A percentile compares a stretch with the other conserved stretches of the same genome.
phyloP scores from a whole-genome alignment of 2,797 vertebrate genomes.

The Cryptoprocta ferox region DNA sequence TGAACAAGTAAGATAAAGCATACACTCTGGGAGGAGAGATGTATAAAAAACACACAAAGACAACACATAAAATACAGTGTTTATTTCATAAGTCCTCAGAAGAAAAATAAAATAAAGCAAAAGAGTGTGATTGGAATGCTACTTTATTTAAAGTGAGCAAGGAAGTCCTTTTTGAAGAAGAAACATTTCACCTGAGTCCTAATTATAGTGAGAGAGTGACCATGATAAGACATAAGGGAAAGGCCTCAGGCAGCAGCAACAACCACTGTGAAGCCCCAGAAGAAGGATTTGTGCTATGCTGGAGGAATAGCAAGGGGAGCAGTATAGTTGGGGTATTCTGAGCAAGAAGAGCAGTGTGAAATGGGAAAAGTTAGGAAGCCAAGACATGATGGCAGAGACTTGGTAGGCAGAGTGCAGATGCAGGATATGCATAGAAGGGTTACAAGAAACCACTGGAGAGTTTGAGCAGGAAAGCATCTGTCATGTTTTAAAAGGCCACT shows the following conservation, averaged over 20 bases:
- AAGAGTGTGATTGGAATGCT: not conserved
- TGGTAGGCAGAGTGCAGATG: too few species aligned
- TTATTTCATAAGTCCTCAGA: not conserved
- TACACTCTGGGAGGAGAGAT: not conserved
- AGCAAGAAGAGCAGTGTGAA: not conserved
- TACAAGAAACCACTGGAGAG: not conserved
- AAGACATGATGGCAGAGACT: too few species aligned
- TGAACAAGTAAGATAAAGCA: not conserved
- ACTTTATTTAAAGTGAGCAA: not conserved
- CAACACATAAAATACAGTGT: not conserved
- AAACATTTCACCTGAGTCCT: not conserved
- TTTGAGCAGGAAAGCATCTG: not conserved
- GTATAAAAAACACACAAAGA: not conserved
- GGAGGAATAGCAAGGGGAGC: not conserved
- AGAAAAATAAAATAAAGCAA: not conserved
- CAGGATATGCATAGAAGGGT: not conserved
- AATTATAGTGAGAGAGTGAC: not conserved
- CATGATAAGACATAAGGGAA: not conserved
- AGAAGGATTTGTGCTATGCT: too few species aligned
- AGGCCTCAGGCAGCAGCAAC: not conserved
- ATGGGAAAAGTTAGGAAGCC: not conserved
- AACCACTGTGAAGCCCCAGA: not conserved
- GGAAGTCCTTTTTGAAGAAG: not conserved
- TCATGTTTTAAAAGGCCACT: not conserved
- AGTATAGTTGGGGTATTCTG: not conserved